Conservation (phyloP, 2,113 vertebrate species). For the Grantiella picta region DNA sequence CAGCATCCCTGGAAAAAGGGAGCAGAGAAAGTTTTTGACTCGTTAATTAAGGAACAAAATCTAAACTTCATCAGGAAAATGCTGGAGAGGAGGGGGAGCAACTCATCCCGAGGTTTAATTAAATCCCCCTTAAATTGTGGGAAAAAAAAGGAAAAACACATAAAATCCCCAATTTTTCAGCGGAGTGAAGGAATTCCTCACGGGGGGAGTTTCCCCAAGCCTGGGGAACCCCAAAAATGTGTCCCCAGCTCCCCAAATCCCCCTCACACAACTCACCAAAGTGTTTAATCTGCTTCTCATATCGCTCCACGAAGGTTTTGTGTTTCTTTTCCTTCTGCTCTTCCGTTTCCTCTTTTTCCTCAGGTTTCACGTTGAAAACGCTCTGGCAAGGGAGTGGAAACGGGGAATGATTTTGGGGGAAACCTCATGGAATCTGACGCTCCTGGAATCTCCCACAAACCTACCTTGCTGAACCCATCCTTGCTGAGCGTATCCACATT, state of each 20-base stretch:
- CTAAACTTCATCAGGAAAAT: rapidly evolving
- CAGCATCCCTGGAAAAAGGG: conserved; percentile 81
- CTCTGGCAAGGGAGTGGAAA: conserved; percentile 66
- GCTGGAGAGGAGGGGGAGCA: rapidly evolving
- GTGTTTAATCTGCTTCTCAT: conserved; percentile 84
- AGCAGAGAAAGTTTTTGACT: not conserved
- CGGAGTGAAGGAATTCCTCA: rapidly evolving
- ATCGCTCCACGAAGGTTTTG: conserved; percentile 85
- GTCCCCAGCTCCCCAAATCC: conserved; percentile 19
- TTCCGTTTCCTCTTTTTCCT: conserved; percentile 83
- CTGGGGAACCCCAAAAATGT: rapidly evolving
- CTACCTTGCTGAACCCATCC: conserved; percentile 91
- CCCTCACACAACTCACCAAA: conserved; percentile 75
- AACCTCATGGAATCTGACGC: too few relatives aligned
- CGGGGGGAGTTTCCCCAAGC: rapidly evolving
- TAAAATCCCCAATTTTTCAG: rapidly evolving
- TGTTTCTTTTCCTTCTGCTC: conserved; percentile 88
- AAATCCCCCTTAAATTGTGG: rapidly evolving
- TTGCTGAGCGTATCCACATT: conserved; percentile 90
- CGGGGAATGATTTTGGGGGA: not conserved
- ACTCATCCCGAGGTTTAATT: not conserved
- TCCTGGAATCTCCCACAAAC: not conserved
- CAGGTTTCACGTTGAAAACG: conserved; percentile 80
- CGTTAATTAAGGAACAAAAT: too few relatives aligned
- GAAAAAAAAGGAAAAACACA: rapidly evolving